Evolutionary conservation across 2,797 vertebrate genomes (phyloP), one percentile per base, ranked within the genome.

Genomic region (Austrolebias charrua): DNA sequence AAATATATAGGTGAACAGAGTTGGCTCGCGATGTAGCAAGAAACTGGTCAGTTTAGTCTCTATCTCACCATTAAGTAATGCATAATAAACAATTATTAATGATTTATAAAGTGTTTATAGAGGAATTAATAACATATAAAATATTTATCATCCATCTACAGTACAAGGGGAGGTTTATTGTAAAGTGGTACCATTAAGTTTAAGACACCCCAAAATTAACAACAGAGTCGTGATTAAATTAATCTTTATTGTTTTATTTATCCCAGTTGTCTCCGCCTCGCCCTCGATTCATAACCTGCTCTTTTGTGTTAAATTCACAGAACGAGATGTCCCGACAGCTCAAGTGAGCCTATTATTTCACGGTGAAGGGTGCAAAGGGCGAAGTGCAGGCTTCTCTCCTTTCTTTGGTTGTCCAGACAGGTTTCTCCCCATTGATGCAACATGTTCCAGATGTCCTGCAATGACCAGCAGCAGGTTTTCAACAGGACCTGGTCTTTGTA

Each of bases 361-460:
- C 33, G 38, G 63, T 86, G 82, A 87, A 85, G 80, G 75, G 66
- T 83, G 72, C 56, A 56, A 70, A 82, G 77, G 79, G 86, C 87
- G 79, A 75, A 76, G 75, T 49, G 14, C 56, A 49, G 69, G 52
- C 70, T 66, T 52, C 18, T 60, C 55, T 42, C 56, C 24, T 40
- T 63, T 65, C 58, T 62, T 66, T 55, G 69, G 60, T 80, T 79
- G 60, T 80, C 84, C 82, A 84, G 81, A 66, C 77, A 80, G 78
- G 82, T 20, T 44, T 2, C 12, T 5, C 10, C 4, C 20, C 33
- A 47, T 60, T 49, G 56, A 7, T 60, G 64, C 33, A 69, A 75
- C 76, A 83, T 86, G 87, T 89, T 89, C 84, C 79, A 82, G 66
- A 78, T 69, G 63, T 78, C 81, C 81, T 84, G 82, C 85, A 81